Percentiles rank a stretch among this genome's conserved stretches.
Conservation (phyloP, 2,797 vertebrate genomes). For the Halcyon smyrnensis region DNA sequence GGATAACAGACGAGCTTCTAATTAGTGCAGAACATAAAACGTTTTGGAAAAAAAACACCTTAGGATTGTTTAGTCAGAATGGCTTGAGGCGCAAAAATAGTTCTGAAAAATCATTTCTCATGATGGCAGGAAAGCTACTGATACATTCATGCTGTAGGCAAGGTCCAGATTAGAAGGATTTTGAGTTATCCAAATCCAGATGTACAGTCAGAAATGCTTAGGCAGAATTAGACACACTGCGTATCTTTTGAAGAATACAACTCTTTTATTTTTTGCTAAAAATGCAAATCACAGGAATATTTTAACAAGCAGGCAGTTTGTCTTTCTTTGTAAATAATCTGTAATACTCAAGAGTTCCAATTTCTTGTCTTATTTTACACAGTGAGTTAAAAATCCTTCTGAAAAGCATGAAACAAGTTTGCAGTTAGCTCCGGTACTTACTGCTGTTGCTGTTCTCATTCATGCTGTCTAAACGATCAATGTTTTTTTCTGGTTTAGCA, state of each 20-base stretch:
- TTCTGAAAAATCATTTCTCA: background rate
- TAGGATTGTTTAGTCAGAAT: background rate
- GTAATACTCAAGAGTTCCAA: background rate
- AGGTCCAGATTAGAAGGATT: background rate
- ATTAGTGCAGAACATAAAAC: background rate
- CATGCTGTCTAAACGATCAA: background rate
- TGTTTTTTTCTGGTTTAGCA: background rate
- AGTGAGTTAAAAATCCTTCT: background rate
- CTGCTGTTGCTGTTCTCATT: conserved; percentile 10
- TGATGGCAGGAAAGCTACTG: background rate
- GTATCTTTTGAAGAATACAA: background rate
- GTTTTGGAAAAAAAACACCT: background rate
- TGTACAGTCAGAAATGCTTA: background rate
- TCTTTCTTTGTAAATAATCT: background rate
- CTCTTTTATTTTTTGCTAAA: background rate
- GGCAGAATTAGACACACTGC: background rate
- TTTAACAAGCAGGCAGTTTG: background rate
- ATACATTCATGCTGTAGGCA: background rate
- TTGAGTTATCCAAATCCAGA: background rate
- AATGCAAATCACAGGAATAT: background rate
- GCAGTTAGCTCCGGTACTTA: background rate
- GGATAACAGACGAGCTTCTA: background rate
- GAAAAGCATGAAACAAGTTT: background rate
- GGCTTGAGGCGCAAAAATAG: background rate
- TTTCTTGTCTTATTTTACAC: background rate